Evolutionary conservation across 2,888 invertebrate genomes (phyloP).

Genomic region (Lingula anatina): DNA sequence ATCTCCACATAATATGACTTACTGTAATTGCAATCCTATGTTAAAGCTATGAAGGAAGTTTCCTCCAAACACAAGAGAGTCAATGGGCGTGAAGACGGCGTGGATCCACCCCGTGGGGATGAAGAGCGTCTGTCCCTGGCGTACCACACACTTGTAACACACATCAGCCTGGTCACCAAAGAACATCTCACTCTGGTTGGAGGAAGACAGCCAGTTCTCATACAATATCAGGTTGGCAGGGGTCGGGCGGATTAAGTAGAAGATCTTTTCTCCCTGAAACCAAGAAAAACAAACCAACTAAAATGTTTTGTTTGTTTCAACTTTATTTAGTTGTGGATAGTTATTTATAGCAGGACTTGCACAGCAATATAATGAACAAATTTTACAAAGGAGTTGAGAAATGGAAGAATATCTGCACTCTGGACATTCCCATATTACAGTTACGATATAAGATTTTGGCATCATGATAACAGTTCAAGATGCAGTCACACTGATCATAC

Average conservation of each 20-base stretch:
- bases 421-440: no score
- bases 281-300: slow-evolving; percentile 5
- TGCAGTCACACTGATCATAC: slow-evolving; percentile 40
- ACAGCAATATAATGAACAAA: no score
- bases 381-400: no score
- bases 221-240: slow-evolving; percentile 57
- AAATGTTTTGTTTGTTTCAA: no score
- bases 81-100: slow-evolving; percentile 76
- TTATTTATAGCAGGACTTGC: no score
- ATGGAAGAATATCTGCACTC: no score
- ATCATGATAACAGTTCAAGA: no score
- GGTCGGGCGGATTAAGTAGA: slow-evolving; percentile 72
- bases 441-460: no score
- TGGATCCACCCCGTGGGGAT: slow-evolving; percentile 95
- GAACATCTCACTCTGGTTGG: slow-evolving; percentile 56
- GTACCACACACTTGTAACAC: slow-evolving; percentile 68
- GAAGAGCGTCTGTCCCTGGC: slow-evolving; percentile 80
- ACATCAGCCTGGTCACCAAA: slow-evolving; percentile 75
- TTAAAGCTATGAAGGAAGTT: slow-evolving; percentile 83
- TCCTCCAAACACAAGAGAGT: slow-evolving; percentile 88
- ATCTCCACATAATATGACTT: no score
- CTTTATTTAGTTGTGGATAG: no score
- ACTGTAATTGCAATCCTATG: slow-evolving; percentile 82
- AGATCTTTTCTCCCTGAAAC: slow-evolving; percentile 84
- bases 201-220: slow-evolving; percentile 57